Base-by-base conservation (phyloP, 2,113 vertebrate species). In the Cyphomyrus plagiostoma region DNA sequence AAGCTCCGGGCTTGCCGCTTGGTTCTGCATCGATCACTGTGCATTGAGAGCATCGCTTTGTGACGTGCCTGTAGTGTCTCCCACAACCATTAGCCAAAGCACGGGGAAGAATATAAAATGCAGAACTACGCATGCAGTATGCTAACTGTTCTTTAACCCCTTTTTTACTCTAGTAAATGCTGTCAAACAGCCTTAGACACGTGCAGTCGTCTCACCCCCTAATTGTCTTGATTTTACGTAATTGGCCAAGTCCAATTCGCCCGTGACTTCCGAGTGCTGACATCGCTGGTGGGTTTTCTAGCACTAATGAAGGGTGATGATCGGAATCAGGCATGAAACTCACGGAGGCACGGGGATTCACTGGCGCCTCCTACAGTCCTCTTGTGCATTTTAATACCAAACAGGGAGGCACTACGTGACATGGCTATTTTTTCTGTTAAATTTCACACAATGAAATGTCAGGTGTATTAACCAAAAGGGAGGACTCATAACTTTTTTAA, bases 11-110 rank as follows among this genome's bases (percentile, higher is more conserved):
- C 35, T 90, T 80, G 66, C 53, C 19, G 89, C 19, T 87, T 26
- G 56, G 70, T 35, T 30, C 39, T 88, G 35, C 52, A 10, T 23
- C 46, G 39, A 46, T 90, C 70, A 46, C 62, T 93, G 87, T 89
- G 93, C 93, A 93, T 74, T 83, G 91, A 77, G 89, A 53, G 88
- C 53, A 92, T 90, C 89, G 91, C 93, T 93, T 91, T 70, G 93
- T 93, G 91, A 82, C 93, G 92, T 94, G 90, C 92, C 89, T 90
- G 93, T 92, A 91, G 90, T 45, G 88, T 93, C 91, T 94, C 91
- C 89, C 90, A 84, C 10, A 6, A 15, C 80, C 80, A 58, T 83
- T 84, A 45, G 50, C 35, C 89, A 84, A 58, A 84, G 53, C 42
- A 52, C 53, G 46, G 50, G 26, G 21, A 84, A 46, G 52, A 26